Evolutionary conservation across 2,797 vertebrate genomes (phyloP).

Genomic region (Sebastes paucispinis): DNA sequence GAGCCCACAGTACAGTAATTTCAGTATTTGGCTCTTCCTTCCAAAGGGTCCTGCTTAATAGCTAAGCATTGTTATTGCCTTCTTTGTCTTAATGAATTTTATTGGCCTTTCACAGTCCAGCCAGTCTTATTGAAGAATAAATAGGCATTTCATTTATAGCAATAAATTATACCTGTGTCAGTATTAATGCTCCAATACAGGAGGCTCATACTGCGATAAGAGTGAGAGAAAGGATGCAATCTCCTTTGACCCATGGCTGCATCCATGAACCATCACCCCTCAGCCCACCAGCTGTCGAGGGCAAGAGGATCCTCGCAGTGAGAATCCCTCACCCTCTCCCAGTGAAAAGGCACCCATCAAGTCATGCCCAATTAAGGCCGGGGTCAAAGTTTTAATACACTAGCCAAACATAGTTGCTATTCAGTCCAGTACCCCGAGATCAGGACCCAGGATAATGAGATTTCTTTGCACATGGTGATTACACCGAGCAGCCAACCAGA

Average conservation of each 20-base stretch:
- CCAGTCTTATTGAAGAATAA: conserved; percentile 50
- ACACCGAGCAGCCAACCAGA: conserved; percentile 70
- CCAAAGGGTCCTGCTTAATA: conserved; percentile 54
- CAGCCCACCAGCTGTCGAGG: conserved; percentile 38
- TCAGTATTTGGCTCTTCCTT: conserved; percentile 37
- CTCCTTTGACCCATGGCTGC: conserved; percentile 7
- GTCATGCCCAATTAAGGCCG: conserved; percentile 69
- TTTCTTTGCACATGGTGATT: conserved; percentile 79
- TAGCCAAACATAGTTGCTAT: conserved; percentile 62
- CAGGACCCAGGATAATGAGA: conserved; percentile 80
- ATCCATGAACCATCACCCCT: conserved; percentile 28
- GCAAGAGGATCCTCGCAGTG: conserved; percentile 2
- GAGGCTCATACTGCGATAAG: background rate
- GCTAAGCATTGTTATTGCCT: conserved; percentile 55
- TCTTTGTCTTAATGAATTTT: conserved; percentile 57
- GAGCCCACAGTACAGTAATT: conserved; percentile 39
- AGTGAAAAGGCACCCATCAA: conserved; percentile 21
- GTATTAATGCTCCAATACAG: background rate
- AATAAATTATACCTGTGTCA: conserved; percentile 34
- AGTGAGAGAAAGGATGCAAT: background rate
- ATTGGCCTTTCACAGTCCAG: conserved; percentile 50
- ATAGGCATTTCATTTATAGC: conserved; percentile 56
- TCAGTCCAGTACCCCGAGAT: conserved; percentile 57
- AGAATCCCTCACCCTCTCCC: conserved; percentile 34
- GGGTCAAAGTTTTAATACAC: conserved; percentile 77